phyloP scores from a whole-genome alignment of 2,113 vertebrate species.

The Strigops habroptila region DNA sequence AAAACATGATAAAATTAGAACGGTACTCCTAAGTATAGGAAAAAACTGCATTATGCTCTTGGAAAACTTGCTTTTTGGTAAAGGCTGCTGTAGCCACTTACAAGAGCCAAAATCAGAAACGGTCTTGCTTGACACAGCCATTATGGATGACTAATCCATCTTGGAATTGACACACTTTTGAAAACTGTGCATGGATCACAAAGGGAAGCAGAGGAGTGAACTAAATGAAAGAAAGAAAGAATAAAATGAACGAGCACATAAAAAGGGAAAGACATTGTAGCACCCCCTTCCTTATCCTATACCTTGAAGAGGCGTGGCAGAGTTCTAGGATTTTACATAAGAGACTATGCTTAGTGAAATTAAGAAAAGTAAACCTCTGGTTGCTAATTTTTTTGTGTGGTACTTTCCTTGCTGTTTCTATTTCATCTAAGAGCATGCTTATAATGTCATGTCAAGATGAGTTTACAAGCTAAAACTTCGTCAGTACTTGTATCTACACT shows the following conservation, averaged over 20 bases:
- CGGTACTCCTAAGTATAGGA: rapidly evolving
- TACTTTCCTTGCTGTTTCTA: background rate
- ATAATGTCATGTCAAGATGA: background rate
- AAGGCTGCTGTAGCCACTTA: background rate
- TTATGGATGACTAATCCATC: background rate
- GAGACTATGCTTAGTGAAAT: background rate
- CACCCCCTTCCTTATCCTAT: background rate
- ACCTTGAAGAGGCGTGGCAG: background rate
- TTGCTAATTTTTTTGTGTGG: background rate
- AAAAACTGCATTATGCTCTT: background rate
- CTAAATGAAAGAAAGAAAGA: background rate
- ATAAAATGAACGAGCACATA: background rate
- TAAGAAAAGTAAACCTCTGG: background rate
- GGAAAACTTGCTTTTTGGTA: background rate
- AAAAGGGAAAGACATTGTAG: background rate
- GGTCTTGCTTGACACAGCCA: background rate
- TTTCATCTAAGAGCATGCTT: background rate
- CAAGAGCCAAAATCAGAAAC: background rate
- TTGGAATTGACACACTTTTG: background rate
- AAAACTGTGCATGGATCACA: background rate
- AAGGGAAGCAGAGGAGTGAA: background rate
- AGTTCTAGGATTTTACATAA: background rate
- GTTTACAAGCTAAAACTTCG: background rate
- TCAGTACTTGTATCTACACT: background rate
- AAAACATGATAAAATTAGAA: background rate